Percentiles rank a stretch among this genome's conserved stretches.
These are phyloP conservation scores for Anodontia alba DNA, from an alignment of 2,888 invertebrate species.

Conservation along the genomic window DNA sequence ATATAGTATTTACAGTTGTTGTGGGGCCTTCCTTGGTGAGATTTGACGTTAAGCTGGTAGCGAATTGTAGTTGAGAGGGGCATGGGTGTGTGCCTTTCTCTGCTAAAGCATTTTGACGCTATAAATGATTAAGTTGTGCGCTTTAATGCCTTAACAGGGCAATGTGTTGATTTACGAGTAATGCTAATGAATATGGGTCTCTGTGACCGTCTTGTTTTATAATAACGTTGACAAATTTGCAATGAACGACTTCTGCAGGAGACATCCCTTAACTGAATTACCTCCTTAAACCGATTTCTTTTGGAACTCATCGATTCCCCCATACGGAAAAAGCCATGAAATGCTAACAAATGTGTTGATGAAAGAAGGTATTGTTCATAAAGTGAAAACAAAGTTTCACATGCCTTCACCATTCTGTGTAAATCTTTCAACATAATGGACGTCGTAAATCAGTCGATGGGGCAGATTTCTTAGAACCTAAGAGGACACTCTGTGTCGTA, in stretches of 20 bases:
- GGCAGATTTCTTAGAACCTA: slow-evolving; percentile 22
- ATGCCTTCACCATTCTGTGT: neutral
- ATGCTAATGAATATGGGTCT: slow-evolving; percentile 21
- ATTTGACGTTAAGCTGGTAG: neutral
- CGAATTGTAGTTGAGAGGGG: neutral
- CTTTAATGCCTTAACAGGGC: slow-evolving; percentile 20
- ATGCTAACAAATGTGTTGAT: neutral
- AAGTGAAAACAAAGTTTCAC: neutral
- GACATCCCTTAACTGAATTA: slow-evolving; percentile 20
- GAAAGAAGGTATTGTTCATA: neutral
- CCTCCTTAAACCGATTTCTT: neutral
- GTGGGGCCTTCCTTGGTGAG: neutral
- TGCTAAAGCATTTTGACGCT: no score
- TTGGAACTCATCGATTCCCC: slow-evolving; percentile 17
- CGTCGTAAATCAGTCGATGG: neutral
- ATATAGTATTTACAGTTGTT: neutral
- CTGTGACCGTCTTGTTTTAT: slow-evolving; percentile 20
- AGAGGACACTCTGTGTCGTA: slow-evolving; percentile 3
- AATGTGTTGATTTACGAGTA: neutral
- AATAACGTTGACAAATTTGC: neutral
- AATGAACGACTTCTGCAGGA: neutral
- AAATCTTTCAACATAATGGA: neutral
- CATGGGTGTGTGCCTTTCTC: neutral
- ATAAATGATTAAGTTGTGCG: neutral
- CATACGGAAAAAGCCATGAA: slow-evolving; percentile 28